These are phyloP conservation scores for Clarias batrachus DNA, from an alignment of 2,113 vertebrate genomes.

Conservation along the genomic window DNA sequence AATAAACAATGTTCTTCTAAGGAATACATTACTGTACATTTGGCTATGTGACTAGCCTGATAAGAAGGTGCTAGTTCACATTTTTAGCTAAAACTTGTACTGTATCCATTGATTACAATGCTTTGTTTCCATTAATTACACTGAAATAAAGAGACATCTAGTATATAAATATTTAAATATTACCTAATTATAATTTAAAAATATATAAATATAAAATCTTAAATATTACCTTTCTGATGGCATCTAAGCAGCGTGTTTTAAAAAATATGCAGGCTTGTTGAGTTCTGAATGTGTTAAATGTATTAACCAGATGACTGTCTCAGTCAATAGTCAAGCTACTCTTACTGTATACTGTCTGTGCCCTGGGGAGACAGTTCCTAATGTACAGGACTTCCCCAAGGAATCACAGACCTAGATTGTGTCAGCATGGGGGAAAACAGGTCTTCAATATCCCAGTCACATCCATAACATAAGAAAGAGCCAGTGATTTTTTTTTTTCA, in stretches of 20 bases:
- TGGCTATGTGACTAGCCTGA: neutral
- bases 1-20: neutral
- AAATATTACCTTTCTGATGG: neutral
- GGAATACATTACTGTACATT: neutral
- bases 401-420: slow-evolving; percentile 30
- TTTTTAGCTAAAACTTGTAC: neutral
- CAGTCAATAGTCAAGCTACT: neutral
- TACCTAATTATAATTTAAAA: too few relatives aligned
- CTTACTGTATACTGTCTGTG: slow-evolving; percentile 26
- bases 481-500: slow-evolving; percentile 12
- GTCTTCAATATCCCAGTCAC: slow-evolving; percentile 14
- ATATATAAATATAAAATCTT: neutral
- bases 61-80: neutral
- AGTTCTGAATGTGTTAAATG: neutral
- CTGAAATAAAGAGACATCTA: neutral
- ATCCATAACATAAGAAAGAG: slow-evolving; percentile 19
- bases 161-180: too few relatives aligned
- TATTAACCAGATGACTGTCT: slow-evolving; percentile 3
- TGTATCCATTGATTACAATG: neutral
- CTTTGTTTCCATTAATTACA: neutral
- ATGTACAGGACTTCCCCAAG: slow-evolving; percentile 38
- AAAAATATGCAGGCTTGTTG: neutral
- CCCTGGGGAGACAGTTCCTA: slow-evolving; percentile 13
- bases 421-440: slow-evolving; percentile 23
- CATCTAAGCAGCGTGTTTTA: neutral